Percentiles rank a stretch among this genome's conserved stretches.
These are phyloP conservation scores for Pteronura brasiliensis DNA, from an alignment of 2,113 vertebrate genomes.

Conservation along the genomic window DNA sequence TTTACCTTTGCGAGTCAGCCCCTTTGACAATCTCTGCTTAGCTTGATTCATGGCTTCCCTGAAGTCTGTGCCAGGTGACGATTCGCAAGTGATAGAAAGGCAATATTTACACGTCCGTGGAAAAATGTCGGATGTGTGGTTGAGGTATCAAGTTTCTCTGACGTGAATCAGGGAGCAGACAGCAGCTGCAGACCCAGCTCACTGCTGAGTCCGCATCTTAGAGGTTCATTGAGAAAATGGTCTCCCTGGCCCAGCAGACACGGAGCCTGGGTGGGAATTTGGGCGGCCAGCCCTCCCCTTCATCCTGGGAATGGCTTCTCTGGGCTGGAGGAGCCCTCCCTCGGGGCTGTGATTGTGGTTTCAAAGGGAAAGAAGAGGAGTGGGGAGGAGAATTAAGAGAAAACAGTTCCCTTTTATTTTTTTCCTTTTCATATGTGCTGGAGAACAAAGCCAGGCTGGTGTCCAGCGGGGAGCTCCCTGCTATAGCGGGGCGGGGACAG, in stretches of 20 bases:
- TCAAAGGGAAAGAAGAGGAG: neutral
- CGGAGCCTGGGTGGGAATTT: fast-evolving
- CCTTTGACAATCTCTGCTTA: slow-evolving; percentile 43
- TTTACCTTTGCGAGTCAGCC: neutral
- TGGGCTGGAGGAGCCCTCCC: neutral
- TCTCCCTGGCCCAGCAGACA: neutral
- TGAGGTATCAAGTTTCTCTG: slow-evolving; percentile 27
- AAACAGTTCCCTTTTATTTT: neutral
- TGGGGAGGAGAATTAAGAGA: neutral
- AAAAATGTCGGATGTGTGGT: neutral
- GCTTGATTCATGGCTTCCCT: slow-evolving; percentile 52
- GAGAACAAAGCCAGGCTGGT: neutral
- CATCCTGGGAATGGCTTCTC: neutral
- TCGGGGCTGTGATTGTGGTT: neutral
- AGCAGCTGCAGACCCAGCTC: neutral
- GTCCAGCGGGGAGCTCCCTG: neutral
- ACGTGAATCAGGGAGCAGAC: neutral
- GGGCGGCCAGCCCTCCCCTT: neutral
- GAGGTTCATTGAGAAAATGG: neutral
- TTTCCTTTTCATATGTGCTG: neutral
- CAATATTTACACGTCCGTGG: slow-evolving; percentile 30
- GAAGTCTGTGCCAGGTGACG: slow-evolving; percentile 15
- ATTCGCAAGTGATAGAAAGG: slow-evolving; percentile 45
- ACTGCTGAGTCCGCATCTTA: neutral
- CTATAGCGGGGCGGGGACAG: neutral